Evolutionary conservation across 1,140 invertebrate genomes (phyloP), one percentile per base, ranked within the genome.

Genomic region (Nylanderia fulva): DNA sequence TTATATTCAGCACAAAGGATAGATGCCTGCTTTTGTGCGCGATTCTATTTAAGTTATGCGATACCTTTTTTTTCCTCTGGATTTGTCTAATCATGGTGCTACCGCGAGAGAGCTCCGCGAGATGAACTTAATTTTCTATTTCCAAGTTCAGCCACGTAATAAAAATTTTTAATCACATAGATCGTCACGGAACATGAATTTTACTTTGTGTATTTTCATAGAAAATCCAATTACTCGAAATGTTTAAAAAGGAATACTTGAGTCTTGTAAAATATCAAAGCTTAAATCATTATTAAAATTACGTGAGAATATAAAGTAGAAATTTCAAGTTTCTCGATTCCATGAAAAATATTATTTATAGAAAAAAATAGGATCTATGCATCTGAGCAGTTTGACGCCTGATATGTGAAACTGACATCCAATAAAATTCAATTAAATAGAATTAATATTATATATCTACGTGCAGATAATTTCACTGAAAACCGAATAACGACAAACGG

Each of bases 51-150:
- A 27, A 48, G 21, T 71, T 33, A 13, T 13, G 77, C 39, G 33
- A 72, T 58, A 33, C 36, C n/a, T n/a, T n/a, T 29, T 18, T 72
- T 71, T 24, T 52, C 18, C 8, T n/a, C 24, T 56, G 48, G 18
- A 80, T 80, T 71, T 80, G 48, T 39, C 77, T 72, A 82, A 58
- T 82, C 27, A 42, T 24, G 39, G 11, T 36, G 52, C 24, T 36
- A 7, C n/a, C n/a, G 7, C 5, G 52, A n/a, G n/a, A n/a, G n/a
- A 68, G 21, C 21, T 56, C 21, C 13, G 45, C 36, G 24, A 72
- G 24, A 71, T 21, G 1, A 56, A 58, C 24, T 56, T 58, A 29
- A 72, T 42, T 71, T 61, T 58, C 39, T 72, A 58, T 71, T n/a
- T 72, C 52, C 0, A 39, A 29, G 24, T 58, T 52, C 42, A 71